Conservation (phyloP, 2,797 vertebrate species). For the Intellagama lesueurii region DNA sequence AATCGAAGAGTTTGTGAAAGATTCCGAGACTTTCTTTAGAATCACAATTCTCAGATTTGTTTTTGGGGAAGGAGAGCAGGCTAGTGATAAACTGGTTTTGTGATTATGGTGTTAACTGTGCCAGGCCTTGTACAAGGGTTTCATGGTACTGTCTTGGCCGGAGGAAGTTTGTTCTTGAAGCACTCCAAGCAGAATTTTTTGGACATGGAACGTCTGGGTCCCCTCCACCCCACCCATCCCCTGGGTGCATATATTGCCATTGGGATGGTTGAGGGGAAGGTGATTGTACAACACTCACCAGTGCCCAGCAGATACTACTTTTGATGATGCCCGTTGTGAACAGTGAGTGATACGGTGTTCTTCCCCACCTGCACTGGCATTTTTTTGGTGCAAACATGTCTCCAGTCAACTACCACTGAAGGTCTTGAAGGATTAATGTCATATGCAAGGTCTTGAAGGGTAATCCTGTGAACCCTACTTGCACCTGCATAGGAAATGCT, state of each 20-base stretch:
- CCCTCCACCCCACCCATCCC: too few species aligned
- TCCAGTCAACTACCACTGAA: conserved; percentile 52
- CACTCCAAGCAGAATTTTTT: conserved; percentile 1
- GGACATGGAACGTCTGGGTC: not conserved
- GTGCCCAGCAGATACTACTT: not conserved
- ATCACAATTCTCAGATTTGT: not conserved
- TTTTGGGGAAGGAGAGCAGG: not conserved
- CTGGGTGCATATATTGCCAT: not conserved
- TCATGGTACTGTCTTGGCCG: not conserved
- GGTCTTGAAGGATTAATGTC: conserved; percentile 53
- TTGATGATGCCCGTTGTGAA: not conserved
- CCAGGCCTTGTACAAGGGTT: not conserved
- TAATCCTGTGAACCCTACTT: conserved; percentile 64
- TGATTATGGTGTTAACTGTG: not conserved
- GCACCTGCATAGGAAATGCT: conserved; percentile 70
- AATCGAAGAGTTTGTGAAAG: not conserved
- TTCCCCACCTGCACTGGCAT: conserved; percentile 35
- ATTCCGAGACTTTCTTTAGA: not conserved
- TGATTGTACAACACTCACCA: not conserved
- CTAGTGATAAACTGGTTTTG: not conserved
- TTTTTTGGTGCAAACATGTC: conserved; percentile 17
- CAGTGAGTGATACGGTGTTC: conserved; percentile 19
- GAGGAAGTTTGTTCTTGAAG: not conserved
- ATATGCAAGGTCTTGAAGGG: conserved; percentile 52
- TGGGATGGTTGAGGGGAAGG: not conserved